A percentile compares a stretch with the other conserved stretches of the same genome.
Conservation (phyloP, 2,113 vertebrate species). For the Ptyas mucosa region DNA sequence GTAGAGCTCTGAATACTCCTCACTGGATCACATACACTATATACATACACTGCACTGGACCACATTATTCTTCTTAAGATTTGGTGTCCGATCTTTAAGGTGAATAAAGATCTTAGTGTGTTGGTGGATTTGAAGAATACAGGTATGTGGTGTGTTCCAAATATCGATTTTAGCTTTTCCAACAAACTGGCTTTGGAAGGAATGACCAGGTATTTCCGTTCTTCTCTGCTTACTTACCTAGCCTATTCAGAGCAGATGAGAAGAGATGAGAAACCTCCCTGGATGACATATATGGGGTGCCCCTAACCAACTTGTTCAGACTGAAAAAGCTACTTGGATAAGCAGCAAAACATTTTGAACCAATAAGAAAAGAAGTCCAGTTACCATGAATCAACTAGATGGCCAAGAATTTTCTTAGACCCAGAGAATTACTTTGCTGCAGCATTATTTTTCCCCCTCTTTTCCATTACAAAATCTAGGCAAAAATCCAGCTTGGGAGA, state of each 20-base stretch:
- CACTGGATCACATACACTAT: too few relatives aligned
- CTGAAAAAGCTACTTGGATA: neutral
- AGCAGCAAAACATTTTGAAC: neutral
- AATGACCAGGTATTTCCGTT: neutral
- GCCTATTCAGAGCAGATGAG: neutral
- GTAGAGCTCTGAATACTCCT: too few relatives aligned
- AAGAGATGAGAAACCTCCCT: neutral
- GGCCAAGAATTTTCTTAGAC: neutral
- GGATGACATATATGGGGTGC: neutral
- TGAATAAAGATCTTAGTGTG: too few relatives aligned
- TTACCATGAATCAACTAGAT: neutral
- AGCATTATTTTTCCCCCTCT: neutral
- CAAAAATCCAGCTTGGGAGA: neutral
- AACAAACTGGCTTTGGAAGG: neutral
- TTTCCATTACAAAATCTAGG: neutral
- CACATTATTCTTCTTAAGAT: too few relatives aligned
- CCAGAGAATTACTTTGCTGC: slow-evolving; percentile 29
- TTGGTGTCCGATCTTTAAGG: too few relatives aligned
- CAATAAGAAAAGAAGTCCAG: neutral
- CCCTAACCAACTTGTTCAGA: neutral
- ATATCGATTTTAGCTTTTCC: too few relatives aligned
- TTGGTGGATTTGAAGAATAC: too few relatives aligned
- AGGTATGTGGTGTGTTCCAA: too few relatives aligned
- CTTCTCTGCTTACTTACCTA: neutral
- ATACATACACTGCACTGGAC: too few relatives aligned